phyloP scores from a whole-genome alignment of 2,113 vertebrate genomes.

The Sclerurus mexicanus region DNA sequence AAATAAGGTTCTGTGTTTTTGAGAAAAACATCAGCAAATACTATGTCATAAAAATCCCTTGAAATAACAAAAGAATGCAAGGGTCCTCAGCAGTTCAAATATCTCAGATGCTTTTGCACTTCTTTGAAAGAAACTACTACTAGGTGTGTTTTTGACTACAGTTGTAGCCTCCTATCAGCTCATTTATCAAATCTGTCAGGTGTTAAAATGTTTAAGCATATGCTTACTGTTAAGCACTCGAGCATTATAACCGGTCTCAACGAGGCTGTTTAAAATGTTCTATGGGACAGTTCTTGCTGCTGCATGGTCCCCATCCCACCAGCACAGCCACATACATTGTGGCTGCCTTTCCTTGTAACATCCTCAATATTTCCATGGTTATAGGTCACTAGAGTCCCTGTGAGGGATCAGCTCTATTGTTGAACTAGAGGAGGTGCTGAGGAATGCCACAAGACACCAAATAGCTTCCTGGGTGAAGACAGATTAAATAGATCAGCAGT shows the following conservation, averaged over 20 bases:
- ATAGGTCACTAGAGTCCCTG: background rate
- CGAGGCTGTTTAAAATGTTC: background rate
- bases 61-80: background rate
- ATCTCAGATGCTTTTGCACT: background rate
- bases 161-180: background rate
- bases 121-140: background rate
- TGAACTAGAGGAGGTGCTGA: background rate
- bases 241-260: background rate
- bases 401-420: accelerated
- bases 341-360: background rate
- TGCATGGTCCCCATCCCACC: background rate
- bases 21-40: background rate
- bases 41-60: background rate
- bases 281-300: background rate
- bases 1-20: conserved; percentile 37
- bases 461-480: background rate
- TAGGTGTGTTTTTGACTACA: background rate
- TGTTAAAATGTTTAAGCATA: conserved; percentile 27
- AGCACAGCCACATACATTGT: background rate
- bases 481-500: background rate
- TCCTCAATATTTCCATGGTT: background rate
- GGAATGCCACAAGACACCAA: background rate
- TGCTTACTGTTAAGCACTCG: conserved; percentile 5
- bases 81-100: background rate
- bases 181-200: conserved; percentile 41